These are phyloP conservation scores for Rhinolophus ferrumequinum DNA, from an alignment of 2,113 vertebrate genomes.

Conservation along the genomic window DNA sequence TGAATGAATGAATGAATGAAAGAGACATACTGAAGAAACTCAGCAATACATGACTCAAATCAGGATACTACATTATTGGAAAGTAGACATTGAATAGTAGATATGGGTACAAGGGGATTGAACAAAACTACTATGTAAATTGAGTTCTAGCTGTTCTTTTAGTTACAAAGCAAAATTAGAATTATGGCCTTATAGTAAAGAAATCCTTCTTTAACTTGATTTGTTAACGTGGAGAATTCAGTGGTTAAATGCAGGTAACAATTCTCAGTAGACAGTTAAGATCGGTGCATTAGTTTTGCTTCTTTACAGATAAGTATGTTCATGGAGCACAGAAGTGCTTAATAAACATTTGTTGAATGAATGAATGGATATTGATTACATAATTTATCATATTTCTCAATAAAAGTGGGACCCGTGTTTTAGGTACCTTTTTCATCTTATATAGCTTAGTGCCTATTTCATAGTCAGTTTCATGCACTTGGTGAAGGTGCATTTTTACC, in stretches of 20 bases:
- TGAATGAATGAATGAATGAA: not conserved
- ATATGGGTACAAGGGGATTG: not conserved
- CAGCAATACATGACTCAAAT: not conserved
- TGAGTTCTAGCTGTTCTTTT: not conserved
- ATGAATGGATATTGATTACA: not conserved
- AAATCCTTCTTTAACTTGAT: not conserved
- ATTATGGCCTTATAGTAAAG: not conserved
- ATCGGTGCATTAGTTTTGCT: not conserved
- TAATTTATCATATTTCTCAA: not conserved
- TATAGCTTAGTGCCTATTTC: not conserved
- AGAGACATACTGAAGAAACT: not conserved
- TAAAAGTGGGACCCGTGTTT: not conserved
- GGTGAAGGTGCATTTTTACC: not conserved
- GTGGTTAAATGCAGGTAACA: not conserved
- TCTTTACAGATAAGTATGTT: slow-evolving; percentile 43
- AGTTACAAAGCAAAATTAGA: slow-evolving; percentile 29
- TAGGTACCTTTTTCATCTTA: not conserved
- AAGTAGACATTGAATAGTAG: not conserved
- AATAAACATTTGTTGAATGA: not conserved
- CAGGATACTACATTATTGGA: not conserved
- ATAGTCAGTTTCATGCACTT: not conserved
- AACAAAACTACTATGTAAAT: not conserved
- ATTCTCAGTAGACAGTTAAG: not conserved
- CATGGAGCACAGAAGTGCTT: not conserved
- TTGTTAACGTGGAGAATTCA: not conserved